Evolutionary conservation across 2,113 vertebrate genomes (phyloP).

Genomic region (Strix aluco): DNA sequence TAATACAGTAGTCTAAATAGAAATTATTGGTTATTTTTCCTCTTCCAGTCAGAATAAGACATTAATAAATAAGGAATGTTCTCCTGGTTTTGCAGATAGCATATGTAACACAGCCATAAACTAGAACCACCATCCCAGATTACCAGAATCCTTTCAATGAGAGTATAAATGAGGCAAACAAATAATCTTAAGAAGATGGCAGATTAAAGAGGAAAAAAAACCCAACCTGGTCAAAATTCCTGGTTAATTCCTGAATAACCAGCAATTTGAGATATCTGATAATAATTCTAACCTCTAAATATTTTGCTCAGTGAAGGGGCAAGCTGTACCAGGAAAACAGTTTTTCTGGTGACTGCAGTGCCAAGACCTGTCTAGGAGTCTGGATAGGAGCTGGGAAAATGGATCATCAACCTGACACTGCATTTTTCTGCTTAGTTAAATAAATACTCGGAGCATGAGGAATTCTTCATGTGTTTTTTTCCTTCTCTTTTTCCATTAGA

Average conservation of each 20-base stretch:
- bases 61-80: not conserved
- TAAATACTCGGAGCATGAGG: accelerated
- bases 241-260: not conserved
- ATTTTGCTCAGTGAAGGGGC: not conserved
- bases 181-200: not conserved
- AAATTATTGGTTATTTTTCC: not conserved
- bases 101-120: not conserved
- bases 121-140: not conserved
- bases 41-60: not conserved
- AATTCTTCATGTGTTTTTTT: not conserved
- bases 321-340: not conserved
- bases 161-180: not conserved
- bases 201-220: not conserved
- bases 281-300: not conserved
- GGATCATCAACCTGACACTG: not conserved
- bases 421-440: not conserved
- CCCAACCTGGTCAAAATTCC: not conserved
- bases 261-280: not conserved
- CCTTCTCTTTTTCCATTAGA: not conserved
- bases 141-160: not conserved
- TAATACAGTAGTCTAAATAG: not conserved
- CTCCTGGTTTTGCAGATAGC: not conserved
- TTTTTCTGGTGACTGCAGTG: not conserved
- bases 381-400: not conserved
- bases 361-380: not conserved